phyloP scores from a whole-genome alignment of 2,888 invertebrate species.

The Ptilodon capucinus region DNA sequence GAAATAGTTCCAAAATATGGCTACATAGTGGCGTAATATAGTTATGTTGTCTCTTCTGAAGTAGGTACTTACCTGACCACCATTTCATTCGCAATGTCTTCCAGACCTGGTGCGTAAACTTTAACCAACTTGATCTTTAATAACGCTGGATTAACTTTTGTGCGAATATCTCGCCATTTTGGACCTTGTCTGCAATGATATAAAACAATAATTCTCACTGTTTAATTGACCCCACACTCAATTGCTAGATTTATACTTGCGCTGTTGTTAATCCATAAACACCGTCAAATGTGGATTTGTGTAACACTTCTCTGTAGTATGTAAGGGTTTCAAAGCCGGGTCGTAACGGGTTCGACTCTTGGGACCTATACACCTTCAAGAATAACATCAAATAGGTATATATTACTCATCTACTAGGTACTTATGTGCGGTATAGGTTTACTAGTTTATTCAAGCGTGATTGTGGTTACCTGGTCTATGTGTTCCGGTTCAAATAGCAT shows the following conservation, averaged over 20 bases:
- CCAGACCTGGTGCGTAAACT: conserved; percentile 73
- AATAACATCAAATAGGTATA: neutral
- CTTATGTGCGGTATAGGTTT: neutral
- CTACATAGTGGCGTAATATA: neutral
- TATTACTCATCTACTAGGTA: too few relatives aligned
- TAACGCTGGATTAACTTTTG: conserved; percentile 86
- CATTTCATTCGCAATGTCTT: conserved; percentile 72
- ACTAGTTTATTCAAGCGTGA: neutral
- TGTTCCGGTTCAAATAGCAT: conserved; percentile 62
- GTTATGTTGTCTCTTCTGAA: neutral
- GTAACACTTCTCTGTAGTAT: conserved; percentile 60
- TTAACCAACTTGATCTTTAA: conserved; percentile 83
- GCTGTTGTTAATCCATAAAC: conserved; percentile 64
- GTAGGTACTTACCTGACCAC: conserved; percentile 48
- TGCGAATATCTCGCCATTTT: conserved; percentile 85
- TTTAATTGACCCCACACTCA: neutral
- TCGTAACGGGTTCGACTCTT: conserved; percentile 65
- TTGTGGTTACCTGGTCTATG: conserved; percentile 49
- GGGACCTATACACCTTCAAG: conserved; percentile 64
- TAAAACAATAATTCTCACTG: neutral
- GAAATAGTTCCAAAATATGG: too few relatives aligned
- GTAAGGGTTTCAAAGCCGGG: conserved; percentile 62
- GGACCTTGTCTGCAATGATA: conserved; percentile 79
- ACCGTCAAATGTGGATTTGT: conserved; percentile 58
- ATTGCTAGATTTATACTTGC: conserved; percentile 40